Percentiles rank a stretch among this genome's conserved stretches.
Evolutionary conservation across 2,888 invertebrate species (phyloP).

Genomic region (Meiosimyza decipiens): DNA sequence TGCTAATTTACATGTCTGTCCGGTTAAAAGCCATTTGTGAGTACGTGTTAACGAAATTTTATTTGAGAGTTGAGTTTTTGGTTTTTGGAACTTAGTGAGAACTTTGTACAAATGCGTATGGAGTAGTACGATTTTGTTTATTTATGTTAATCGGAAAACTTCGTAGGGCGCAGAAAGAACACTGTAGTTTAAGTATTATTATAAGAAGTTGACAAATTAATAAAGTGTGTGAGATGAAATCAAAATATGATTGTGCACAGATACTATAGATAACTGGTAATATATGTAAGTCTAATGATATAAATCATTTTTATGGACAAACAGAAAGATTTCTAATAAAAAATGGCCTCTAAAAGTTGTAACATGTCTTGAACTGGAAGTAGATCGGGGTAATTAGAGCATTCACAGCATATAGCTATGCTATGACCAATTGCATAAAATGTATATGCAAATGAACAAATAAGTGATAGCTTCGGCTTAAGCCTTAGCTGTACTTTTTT

Average conservation of each 20-base stretch:
- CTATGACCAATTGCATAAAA: no score
- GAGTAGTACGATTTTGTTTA: constrained; percentile 53
- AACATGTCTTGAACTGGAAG: no score
- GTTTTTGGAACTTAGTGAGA: constrained; percentile 46
- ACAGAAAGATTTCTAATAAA: no score
- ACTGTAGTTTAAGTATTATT: constrained; percentile 52
- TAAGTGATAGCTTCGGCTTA: no score
- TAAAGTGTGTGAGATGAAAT: background rate
- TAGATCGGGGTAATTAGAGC: no score
- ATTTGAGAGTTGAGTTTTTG: constrained; percentile 44
- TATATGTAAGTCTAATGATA: no score
- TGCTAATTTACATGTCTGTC: background rate
- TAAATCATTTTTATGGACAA: no score
- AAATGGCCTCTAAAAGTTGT: no score
- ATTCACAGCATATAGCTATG: no score
- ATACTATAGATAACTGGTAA: background rate
- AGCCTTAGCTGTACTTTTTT: no score
- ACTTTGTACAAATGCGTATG: constrained; percentile 43
- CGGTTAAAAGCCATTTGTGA: background rate
- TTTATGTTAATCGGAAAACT: constrained; percentile 64
- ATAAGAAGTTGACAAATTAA: constrained; percentile 6
- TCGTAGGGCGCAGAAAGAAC: constrained; percentile 67
- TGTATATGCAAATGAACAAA: no score
- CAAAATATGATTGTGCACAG: background rate
- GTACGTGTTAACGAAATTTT: background rate